phyloP scores from a whole-genome alignment of 2,888 invertebrate genomes.

The Crocallis elinguaria region DNA sequence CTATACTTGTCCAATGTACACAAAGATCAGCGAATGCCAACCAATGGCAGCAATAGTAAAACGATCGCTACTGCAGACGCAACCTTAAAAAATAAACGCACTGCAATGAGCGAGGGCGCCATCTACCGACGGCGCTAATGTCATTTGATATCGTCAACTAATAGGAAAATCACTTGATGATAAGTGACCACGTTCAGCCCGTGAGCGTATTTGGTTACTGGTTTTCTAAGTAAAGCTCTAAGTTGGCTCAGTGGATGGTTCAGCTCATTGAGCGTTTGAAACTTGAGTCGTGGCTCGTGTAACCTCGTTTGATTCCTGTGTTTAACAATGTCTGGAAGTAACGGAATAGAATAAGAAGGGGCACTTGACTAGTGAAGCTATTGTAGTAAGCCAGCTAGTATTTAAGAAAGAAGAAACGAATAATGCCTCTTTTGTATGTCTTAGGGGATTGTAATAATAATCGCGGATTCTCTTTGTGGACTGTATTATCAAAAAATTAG shows the following conservation, averaged over 20 bases:
- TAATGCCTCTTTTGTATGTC: too few relatives aligned
- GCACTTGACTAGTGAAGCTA: too few relatives aligned
- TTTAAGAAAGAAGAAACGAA: too few relatives aligned
- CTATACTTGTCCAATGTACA: too few relatives aligned
- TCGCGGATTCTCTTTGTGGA: too few relatives aligned
- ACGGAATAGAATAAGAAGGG: too few relatives aligned
- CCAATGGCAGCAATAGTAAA: not conserved
- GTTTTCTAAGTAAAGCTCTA: conserved; percentile 20
- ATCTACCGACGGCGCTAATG: conserved; percentile 27
- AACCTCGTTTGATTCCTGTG: not conserved
- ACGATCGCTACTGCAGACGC: too few relatives aligned
- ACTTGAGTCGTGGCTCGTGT: conserved; percentile 6
- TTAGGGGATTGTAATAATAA: too few relatives aligned
- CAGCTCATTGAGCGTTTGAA: conserved; percentile 14
- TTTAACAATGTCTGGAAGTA: not conserved
- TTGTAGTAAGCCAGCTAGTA: too few relatives aligned
- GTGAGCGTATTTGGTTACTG: conserved; percentile 15
- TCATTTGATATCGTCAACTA: conserved; percentile 15
- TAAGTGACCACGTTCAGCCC: conserved; percentile 8
- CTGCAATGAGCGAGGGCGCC: conserved; percentile 9
- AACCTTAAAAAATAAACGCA: too few relatives aligned
- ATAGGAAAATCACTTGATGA: conserved; percentile 14
- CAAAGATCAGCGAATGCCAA: not conserved
- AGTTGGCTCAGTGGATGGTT: too few relatives aligned
- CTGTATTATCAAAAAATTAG: too few relatives aligned